phyloP scores from a whole-genome alignment of 2,797 vertebrate genomes.

The Botia almorhae region DNA sequence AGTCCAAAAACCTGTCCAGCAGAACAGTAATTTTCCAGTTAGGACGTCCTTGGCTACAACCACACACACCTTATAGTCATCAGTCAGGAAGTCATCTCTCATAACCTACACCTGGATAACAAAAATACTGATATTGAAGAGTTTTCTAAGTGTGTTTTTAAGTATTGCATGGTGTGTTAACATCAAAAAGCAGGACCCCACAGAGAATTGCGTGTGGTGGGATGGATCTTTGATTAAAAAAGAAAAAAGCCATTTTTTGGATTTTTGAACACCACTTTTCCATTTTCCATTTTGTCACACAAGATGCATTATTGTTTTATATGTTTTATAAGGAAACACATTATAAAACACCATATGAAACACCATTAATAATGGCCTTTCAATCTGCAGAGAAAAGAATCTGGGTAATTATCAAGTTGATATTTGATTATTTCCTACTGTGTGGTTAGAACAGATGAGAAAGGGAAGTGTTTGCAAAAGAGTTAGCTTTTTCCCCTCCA shows the following conservation, averaged over 20 bases:
- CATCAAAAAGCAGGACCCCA: not conserved
- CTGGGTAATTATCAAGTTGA: slow-evolving; percentile 40
- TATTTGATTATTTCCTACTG: slow-evolving; percentile 45
- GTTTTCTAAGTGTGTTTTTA: not conserved
- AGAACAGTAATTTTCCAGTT: slow-evolving; percentile 22
- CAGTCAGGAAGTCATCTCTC: not conserved
- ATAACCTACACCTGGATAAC: slow-evolving; percentile 8
- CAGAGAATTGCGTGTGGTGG: not conserved
- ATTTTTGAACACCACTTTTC: not conserved
- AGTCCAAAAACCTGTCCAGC: not conserved
- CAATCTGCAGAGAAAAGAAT: slow-evolving; percentile 70
- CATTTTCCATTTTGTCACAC: too few species aligned
- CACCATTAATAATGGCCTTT: slow-evolving; percentile 79
- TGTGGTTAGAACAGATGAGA: slow-evolving; percentile 17
- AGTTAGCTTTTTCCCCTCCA: not conserved
- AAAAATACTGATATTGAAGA: slow-evolving; percentile 7
- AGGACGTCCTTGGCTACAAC: slow-evolving; percentile 15
- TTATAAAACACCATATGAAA: too few species aligned
- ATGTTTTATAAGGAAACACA: not conserved
- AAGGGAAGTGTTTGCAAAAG: slow-evolving; percentile 1
- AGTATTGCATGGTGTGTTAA: too few species aligned
- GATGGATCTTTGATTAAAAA: too few species aligned
- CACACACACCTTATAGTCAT: slow-evolving; percentile 11
- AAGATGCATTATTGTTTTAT: not conserved
- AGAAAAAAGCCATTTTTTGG: not conserved